Evolutionary conservation across 2,797 vertebrate species (phyloP).

Genomic region (Sebastes alutus): DNA sequence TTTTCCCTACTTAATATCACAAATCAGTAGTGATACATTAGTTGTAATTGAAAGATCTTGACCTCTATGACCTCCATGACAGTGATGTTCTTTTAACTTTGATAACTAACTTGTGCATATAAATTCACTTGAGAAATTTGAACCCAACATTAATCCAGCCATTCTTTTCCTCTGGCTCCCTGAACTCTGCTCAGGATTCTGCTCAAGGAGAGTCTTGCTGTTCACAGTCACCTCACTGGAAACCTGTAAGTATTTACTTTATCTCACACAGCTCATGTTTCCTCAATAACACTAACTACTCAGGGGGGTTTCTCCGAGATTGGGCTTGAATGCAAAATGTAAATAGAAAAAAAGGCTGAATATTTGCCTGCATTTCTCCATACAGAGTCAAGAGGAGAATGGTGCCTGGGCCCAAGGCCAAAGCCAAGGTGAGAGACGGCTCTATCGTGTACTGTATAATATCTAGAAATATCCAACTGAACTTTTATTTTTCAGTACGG

Average conservation of each 20-base stretch:
- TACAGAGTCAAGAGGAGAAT: conserved; percentile 91
- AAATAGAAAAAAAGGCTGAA: background rate
- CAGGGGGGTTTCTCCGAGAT: background rate
- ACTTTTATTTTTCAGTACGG: background rate
- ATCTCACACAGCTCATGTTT: background rate
- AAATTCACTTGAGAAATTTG: background rate
- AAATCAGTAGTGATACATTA: background rate
- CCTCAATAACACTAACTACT: background rate
- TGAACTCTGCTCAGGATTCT: conserved; percentile 86
- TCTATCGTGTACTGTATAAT: background rate
- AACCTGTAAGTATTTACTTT: conserved; percentile 88
- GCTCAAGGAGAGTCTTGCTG: conserved; percentile 94
- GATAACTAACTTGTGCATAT: background rate
- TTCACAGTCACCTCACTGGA: conserved; percentile 97
- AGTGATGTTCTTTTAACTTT: background rate
- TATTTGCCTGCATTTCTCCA: conserved; percentile 18
- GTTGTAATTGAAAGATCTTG: background rate
- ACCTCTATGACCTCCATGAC: background rate
- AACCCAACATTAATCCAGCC: background rate
- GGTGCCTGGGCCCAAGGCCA: conserved; percentile 90
- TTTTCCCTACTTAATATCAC: background rate
- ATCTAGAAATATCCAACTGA: background rate
- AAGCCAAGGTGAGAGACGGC: conserved; percentile 87
- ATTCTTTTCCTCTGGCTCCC: background rate
- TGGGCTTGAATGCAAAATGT: background rate